Conservation (phyloP, 2,113 vertebrate species). For the Gavialis gangeticus region DNA sequence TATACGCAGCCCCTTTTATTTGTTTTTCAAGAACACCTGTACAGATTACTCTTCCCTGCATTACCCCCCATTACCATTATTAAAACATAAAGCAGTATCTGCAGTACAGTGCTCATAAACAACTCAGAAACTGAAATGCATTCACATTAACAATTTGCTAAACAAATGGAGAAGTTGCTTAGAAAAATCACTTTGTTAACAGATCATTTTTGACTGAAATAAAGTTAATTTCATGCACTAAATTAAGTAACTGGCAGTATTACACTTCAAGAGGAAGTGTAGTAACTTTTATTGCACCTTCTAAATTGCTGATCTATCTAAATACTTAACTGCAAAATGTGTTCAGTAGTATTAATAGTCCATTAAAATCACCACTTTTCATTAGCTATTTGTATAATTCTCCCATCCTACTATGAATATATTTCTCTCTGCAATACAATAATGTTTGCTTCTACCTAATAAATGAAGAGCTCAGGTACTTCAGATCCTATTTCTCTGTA, state of each 20-base stretch:
- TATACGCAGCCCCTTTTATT: background rate
- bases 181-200: background rate
- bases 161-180: background rate
- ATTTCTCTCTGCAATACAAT: background rate
- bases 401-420: background rate
- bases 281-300: background rate
- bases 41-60: background rate
- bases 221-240: background rate
- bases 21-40: background rate
- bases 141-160: background rate
- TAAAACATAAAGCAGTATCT: background rate
- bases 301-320: background rate
- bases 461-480: fast-evolving
- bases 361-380: background rate
- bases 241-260: background rate
- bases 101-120: background rate
- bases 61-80: background rate
- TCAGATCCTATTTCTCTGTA: background rate
- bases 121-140: background rate
- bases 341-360: background rate
- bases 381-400: background rate
- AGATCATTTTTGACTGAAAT: background rate
- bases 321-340: background rate
- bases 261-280: background rate
- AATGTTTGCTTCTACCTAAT: background rate